phyloP scores from a whole-genome alignment of 2,797 vertebrate species.

The Neopelma chrysocephalum region DNA sequence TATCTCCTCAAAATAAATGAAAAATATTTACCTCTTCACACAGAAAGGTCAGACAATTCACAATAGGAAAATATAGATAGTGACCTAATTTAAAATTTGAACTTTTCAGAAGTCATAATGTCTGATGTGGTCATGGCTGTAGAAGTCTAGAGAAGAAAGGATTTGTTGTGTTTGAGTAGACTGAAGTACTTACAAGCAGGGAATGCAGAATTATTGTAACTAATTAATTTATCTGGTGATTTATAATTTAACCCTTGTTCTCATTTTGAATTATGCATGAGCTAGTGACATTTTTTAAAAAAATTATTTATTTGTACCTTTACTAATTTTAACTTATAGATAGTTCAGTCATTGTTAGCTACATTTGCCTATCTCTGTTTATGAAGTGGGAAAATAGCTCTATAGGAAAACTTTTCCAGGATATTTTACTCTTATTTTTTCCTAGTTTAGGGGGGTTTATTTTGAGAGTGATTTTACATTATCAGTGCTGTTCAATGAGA shows the following conservation, averaged over 20 bases:
- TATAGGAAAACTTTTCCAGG: background rate
- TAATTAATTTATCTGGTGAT: conserved; percentile 6
- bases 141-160: background rate
- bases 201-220: background rate
- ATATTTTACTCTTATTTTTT: background rate
- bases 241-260: conserved; percentile 31
- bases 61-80: background rate
- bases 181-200: background rate
- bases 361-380: background rate
- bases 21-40: background rate
- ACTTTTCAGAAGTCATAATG: background rate
- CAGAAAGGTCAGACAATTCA: background rate
- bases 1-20: background rate
- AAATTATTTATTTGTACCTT: conserved; percentile 19
- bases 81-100: background rate
- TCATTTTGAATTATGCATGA: conserved; percentile 31
- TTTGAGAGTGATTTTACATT: background rate
- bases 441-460: background rate
- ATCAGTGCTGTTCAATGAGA: background rate
- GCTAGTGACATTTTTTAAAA: background rate
- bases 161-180: background rate
- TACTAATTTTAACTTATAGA: conserved; percentile 22
- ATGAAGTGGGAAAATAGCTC: background rate
- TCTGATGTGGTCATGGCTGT: background rate
- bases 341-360: background rate